A percentile compares a stretch with the other conserved stretches of the same genome.
These are phyloP conservation scores for Virgularia gustaviana DNA, from an alignment of 92 coral and sea anemone genomes.

Conservation along the genomic window DNA sequence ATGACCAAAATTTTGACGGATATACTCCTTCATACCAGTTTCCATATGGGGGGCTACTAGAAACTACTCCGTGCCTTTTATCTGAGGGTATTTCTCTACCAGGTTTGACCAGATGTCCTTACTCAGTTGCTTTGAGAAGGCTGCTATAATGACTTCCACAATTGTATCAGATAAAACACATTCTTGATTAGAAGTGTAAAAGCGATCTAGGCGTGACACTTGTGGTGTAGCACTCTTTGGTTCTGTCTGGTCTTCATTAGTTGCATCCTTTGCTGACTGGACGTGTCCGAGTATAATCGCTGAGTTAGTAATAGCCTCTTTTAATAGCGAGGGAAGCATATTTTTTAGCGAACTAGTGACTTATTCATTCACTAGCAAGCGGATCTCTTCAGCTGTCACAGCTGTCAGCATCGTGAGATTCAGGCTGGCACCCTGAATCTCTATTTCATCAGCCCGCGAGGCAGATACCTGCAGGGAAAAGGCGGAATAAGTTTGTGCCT, in stretches of 20 bases:
- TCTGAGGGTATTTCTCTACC: constrained; percentile 40
- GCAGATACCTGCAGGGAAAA: constrained; percentile 8
- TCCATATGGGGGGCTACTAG: constrained; percentile 51
- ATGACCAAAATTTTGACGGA: constrained; percentile 40
- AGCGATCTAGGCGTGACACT: constrained; percentile 33
- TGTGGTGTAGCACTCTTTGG: background rate
- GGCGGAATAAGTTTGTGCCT: background rate
- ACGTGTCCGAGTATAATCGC: background rate
- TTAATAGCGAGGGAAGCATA: background rate
- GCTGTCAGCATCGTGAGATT: background rate
- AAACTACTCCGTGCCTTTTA: constrained; percentile 44
- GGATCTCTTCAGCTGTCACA: constrained; percentile 1
- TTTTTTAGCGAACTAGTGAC: background rate
- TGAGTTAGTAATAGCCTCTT: background rate
- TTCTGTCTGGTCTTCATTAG: background rate
- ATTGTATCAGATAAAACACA: constrained; percentile 41
- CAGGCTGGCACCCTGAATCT: background rate
- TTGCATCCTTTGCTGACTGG: background rate
- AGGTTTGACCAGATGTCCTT: constrained; percentile 50
- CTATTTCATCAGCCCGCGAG: background rate
- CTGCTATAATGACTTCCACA: constrained; percentile 27
- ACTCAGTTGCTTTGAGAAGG: constrained; percentile 51
- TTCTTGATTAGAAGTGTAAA: constrained; percentile 30
- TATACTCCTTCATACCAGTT: constrained; percentile 50
- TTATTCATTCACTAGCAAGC: background rate